Percentiles rank a stretch among this genome's conserved stretches.
Conservation (phyloP, 2,113 vertebrate species). For the Limanda limanda region DNA sequence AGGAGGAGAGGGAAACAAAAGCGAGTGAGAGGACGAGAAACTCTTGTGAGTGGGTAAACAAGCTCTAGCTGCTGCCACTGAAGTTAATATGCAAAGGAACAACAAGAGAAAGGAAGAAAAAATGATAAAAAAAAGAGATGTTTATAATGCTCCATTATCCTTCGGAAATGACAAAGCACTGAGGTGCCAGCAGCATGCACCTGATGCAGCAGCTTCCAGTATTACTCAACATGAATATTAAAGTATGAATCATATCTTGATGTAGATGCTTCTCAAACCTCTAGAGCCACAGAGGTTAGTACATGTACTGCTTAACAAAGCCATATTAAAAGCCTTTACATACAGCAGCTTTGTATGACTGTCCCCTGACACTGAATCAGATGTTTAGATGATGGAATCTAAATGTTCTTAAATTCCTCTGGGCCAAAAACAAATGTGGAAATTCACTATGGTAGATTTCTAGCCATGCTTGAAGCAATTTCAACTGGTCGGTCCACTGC, state of each 20-base stretch:
- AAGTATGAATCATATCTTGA: constrained; percentile 43
- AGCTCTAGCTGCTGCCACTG: constrained; percentile 31
- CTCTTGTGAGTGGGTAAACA: constrained; percentile 35
- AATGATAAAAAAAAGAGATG: constrained; percentile 15
- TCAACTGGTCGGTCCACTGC: too few species aligned
- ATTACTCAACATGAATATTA: constrained; percentile 17
- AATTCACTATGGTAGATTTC: too few species aligned
- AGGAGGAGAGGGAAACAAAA: constrained; percentile 14
- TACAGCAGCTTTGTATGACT: not conserved
- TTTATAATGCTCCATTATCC: constrained; percentile 47
- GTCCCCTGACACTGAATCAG: not conserved
- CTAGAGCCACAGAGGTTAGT: constrained; percentile 5
- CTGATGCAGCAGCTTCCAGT: constrained; percentile 22
- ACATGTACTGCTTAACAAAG: not conserved
- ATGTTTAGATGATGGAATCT: not conserved
- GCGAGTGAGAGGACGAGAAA: constrained; percentile 7
- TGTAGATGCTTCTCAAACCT: constrained; percentile 14
- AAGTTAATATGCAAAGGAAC: constrained; percentile 27
- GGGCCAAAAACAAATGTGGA: too few species aligned
- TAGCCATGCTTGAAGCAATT: too few species aligned
- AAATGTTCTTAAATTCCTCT: not conserved
- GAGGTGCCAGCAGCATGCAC: constrained; percentile 37
- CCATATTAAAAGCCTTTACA: not conserved
- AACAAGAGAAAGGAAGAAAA: constrained; percentile 2
- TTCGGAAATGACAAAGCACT: constrained; percentile 33